Evolutionary conservation across 2,888 invertebrate species (phyloP).

Genomic region (Meiosimyza decipiens): DNA sequence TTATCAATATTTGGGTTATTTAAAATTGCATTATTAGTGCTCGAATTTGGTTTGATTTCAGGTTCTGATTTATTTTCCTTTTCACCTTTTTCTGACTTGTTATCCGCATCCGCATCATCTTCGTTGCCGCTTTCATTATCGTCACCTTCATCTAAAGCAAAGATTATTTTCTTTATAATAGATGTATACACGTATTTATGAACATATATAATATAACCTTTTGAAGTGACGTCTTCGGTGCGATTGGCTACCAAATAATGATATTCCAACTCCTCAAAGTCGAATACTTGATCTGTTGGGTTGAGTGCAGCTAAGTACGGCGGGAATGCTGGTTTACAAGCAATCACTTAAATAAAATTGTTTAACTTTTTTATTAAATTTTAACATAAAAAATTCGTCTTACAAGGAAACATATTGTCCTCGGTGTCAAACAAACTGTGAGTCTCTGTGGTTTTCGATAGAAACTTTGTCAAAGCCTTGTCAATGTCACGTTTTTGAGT

Average conservation of each 20-base stretch:
- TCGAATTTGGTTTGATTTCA: conserved; percentile 66
- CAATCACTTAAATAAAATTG: conserved; percentile 77
- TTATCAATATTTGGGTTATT: conserved; percentile 76
- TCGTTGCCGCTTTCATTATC: conserved; percentile 66
- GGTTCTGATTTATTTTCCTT: conserved; percentile 63
- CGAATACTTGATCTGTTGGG: conserved; percentile 95
- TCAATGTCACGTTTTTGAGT: conserved; percentile 94
- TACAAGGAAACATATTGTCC: conserved; percentile 90
- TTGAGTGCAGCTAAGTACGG: conserved; percentile 87
- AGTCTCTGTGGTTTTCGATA: conserved; percentile 93
- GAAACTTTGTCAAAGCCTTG: conserved; percentile 90
- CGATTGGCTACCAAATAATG: conserved; percentile 77
- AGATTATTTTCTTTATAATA: conserved; percentile 2
- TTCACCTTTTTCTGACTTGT: conserved; percentile 61
- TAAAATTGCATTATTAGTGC: conserved; percentile 66
- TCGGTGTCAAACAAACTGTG: conserved; percentile 91
- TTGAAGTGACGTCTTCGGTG: conserved; percentile 72
- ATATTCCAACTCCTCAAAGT: conserved; percentile 85
- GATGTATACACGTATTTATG: conserved; percentile 15
- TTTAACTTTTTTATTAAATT: neutral
- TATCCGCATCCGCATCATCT: conserved; percentile 60
- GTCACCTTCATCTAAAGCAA: conserved; percentile 51
- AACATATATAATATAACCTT: conserved; percentile 58
- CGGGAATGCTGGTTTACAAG: conserved; percentile 84
- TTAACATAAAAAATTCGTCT: conserved; percentile 55